Evolutionary conservation across 2,797 vertebrate genomes (phyloP).

Genomic region (Chelonia mydas): DNA sequence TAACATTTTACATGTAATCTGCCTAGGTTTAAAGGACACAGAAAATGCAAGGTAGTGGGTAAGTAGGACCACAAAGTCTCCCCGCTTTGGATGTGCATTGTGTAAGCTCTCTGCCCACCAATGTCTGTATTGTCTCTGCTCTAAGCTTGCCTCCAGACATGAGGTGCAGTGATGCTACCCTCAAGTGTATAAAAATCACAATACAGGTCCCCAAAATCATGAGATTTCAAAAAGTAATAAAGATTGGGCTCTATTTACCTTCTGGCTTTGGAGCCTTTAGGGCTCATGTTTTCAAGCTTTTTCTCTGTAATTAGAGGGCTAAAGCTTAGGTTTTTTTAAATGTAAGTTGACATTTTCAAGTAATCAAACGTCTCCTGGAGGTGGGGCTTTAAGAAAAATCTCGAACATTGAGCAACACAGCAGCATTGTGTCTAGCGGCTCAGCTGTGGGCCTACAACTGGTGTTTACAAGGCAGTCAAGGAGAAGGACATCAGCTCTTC

Average conservation of each 20-base stretch:
- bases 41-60: background rate
- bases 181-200: background rate
- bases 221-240: no score
- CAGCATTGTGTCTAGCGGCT: slow-evolving; percentile 1
- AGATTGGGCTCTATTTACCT: no score
- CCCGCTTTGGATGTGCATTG: background rate
- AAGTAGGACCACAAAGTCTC: background rate
- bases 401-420: no score
- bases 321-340: no score
- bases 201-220: background rate
- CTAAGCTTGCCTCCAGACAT: background rate
- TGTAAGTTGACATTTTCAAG: no score
- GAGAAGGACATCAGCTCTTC: background rate
- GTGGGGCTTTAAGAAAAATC: background rate
- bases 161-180: no score
- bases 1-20: background rate
- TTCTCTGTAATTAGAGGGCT: no score
- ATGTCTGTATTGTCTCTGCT: background rate
- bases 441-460: accelerated
- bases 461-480: background rate
- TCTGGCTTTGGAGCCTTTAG: no score
- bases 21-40: background rate
- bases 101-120: background rate
- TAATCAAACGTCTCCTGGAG: background rate
- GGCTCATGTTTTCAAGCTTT: no score